These are phyloP conservation scores for Artibeus jamaicensis DNA, from an alignment of 2,797 vertebrate genomes.

Conservation along the genomic window DNA sequence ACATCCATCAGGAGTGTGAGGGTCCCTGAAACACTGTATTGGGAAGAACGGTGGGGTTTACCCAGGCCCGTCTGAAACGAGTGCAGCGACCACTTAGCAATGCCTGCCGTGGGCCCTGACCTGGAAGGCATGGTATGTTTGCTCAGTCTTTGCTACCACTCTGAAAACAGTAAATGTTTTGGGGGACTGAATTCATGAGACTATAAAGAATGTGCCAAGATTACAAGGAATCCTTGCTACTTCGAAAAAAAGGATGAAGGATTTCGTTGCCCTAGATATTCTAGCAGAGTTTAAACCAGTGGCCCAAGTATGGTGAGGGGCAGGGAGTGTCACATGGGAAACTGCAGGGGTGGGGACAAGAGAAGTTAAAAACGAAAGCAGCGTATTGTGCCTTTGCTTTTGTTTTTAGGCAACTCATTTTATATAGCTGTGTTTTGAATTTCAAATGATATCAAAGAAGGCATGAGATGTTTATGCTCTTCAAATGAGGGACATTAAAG, in stretches of 20 bases:
- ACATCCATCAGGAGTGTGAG: not conserved
- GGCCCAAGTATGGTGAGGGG: not conserved
- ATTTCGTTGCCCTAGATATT: not conserved
- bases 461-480: not conserved
- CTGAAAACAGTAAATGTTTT: not conserved
- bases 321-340: not conserved
- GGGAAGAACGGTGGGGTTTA: not conserved
- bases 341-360: not conserved
- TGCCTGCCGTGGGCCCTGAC: not conserved
- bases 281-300: not conserved
- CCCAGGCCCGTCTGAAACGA: not conserved
- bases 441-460: conserved; percentile 28
- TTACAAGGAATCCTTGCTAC: conserved; percentile 1
- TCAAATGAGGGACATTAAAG: not conserved
- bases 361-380: not conserved
- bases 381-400: not conserved
- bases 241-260: not conserved
- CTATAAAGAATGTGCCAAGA: not conserved
- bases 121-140: not conserved
- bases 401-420: conserved; percentile 10
- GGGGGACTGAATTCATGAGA: not conserved
- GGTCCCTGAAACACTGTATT: not conserved
- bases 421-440: not conserved
- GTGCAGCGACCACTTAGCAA: not conserved
- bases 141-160: not conserved